Base-by-base conservation (phyloP, 2,888 invertebrate species). In the Diloba caeruleocephala region DNA sequence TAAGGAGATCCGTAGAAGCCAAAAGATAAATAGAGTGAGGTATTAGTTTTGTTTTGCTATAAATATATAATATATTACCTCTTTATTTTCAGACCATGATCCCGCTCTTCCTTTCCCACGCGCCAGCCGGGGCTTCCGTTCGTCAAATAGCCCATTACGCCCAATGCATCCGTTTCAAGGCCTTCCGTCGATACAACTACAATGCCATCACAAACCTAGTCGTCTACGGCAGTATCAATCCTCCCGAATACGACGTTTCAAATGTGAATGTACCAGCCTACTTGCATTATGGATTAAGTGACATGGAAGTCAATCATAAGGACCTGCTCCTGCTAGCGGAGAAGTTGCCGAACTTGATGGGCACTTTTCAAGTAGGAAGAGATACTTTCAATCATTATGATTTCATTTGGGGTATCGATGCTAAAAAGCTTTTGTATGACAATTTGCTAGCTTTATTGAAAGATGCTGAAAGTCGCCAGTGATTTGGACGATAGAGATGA, bases 71-170 rank as follows among this genome's bases (percentile, higher is more conserved):
- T n/a, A n/a, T n/a, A n/a, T n/a, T n/a, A n/a, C n/a, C n/a, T n/a
- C n/a, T n/a, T n/a, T n/a, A n/a, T n/a, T n/a, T 70, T 1, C 76
- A 88, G 88, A 85, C 82, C 0, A 78, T 85, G 79, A 5, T 84
- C n/a, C 87, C 87, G 0, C 48, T 85, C 0, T 71, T 84, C 25
- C 19, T 82, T 3, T 82, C 81, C 0, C 87, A 87, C 50, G 59
- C 81, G 0, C 88, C 87, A 0, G 86, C 87, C 0, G 88, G 88
- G 0, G 66, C 82, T 0, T 81, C 87, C 0, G 43, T 87, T 29
- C 80, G 84, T 2, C 87, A 88, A 59, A 31, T 87, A 0, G 52
- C 79, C 0, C 88, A 88, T 59, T 87, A 76, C 71, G 87, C 78
- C 0, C 88, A 88, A 36, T 55, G 63, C 21, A 82, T 87, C 57